Conservation (phyloP, 1,140 invertebrate genomes). For the Thaumatotibia leucotreta region DNA sequence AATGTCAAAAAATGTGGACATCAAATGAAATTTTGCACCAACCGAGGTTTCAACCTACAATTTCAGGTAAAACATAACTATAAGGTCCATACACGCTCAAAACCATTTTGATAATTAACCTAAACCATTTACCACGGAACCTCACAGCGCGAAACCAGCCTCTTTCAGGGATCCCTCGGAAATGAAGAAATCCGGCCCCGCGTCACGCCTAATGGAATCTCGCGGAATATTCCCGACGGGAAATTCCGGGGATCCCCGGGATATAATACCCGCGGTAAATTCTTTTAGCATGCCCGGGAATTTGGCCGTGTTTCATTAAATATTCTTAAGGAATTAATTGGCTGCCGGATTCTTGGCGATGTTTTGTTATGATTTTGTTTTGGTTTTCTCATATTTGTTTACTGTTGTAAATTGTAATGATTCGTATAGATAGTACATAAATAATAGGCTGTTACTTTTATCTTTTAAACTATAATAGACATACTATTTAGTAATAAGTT, state of each 20-base stretch:
- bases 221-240: neutral
- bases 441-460: no score
- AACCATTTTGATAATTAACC: neutral
- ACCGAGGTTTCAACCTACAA: no score
- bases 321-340: conserved; percentile 12
- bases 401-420: no score
- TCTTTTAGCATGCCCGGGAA: neutral
- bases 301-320: neutral
- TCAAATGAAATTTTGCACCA: no score
- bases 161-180: neutral
- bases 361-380: neutral
- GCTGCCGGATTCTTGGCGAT: neutral
- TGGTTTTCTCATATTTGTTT: no score
- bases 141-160: no score
- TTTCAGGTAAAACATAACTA: no score
- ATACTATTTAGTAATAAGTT: no score
- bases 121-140: neutral
- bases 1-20: no score
- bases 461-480: no score
- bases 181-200: conserved; percentile 4
- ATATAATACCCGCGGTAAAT: conserved; percentile 11
- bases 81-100: neutral
- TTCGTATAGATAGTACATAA: no score
- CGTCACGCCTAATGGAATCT: conserved; percentile 8
- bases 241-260: conserved; percentile 6